These are phyloP conservation scores for Mastigias papua DNA, from an alignment of 30 jellyfish, hydroid and myxozoan genomes.

Conservation along the genomic window DNA sequence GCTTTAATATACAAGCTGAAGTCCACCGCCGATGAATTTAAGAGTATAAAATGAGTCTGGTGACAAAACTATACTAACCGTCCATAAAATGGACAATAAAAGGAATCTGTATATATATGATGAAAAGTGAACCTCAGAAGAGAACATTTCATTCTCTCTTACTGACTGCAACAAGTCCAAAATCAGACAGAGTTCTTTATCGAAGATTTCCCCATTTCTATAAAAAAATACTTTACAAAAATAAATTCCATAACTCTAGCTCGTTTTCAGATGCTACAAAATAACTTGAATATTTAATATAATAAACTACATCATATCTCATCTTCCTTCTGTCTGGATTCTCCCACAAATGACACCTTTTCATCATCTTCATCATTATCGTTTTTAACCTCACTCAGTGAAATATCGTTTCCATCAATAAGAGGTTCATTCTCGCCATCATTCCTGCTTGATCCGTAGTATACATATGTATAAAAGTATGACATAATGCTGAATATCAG, in stretches of 20 bases:
- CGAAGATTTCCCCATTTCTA: background rate
- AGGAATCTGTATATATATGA: no score
- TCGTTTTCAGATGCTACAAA: background rate
- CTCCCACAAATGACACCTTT: background rate
- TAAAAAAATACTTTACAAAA: background rate
- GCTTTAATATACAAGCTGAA: no score
- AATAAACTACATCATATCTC: background rate
- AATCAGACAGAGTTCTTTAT: no score
- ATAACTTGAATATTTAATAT: background rate
- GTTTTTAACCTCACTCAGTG: constrained; percentile 9
- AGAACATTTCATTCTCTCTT: no score
- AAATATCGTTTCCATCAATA: constrained; percentile 15
- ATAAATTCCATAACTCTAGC: background rate
- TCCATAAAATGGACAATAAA: no score
- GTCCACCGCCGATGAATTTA: no score
- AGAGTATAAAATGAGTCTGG: no score
- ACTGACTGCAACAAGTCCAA: no score
- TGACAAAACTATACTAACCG: no score
- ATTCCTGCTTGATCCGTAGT: constrained; percentile 92
- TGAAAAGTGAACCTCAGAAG: no score
- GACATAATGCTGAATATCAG: constrained; percentile 96
- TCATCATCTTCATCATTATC: constrained; percentile 33
- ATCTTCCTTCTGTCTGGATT: background rate
- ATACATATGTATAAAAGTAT: constrained; percentile 87
- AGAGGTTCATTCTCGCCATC: constrained; percentile 44